Conservation (phyloP, 2,113 vertebrate species). For the Hypomesus transpacificus region DNA sequence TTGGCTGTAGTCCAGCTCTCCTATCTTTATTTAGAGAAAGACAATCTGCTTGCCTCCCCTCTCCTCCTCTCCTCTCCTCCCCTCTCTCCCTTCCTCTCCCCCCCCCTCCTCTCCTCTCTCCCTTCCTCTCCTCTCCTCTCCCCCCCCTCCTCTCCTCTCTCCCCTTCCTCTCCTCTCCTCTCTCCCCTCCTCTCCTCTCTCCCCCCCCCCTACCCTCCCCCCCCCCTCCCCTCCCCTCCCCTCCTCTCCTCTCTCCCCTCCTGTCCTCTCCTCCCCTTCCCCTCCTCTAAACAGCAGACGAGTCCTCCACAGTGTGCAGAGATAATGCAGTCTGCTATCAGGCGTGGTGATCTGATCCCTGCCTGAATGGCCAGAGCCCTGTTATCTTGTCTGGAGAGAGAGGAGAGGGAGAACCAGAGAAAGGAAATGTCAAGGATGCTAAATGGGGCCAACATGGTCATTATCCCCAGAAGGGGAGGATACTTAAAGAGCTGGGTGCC, state of each 20-base stretch:
- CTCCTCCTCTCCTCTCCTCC: too few relatives aligned
- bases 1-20: slow-evolving; percentile 48
- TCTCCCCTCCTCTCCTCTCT: too few relatives aligned
- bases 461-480: slow-evolving; percentile 51
- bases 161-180: too few relatives aligned
- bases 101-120: too few relatives aligned
- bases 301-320: slow-evolving; percentile 31
- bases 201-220: too few relatives aligned
- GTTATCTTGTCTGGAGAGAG: slow-evolving; percentile 61
- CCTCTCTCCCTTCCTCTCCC: too few relatives aligned
- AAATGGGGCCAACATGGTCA: slow-evolving; percentile 66
- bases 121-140: too few relatives aligned
- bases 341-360: slow-evolving; percentile 57
- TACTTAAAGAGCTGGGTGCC: slow-evolving; percentile 19
- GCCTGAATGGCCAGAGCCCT: slow-evolving; percentile 51
- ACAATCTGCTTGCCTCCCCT: slow-evolving; percentile 11
- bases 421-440: slow-evolving; percentile 66
- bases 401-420: slow-evolving; percentile 47
- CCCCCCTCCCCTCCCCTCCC: too few relatives aligned
- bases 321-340: slow-evolving; percentile 56
- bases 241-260: too few relatives aligned
- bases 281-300: slow-evolving; percentile 54
- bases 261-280: too few relatives aligned
- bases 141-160: too few relatives aligned
- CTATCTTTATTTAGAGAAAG: slow-evolving; percentile 52